Conservation (phyloP, 2,113 vertebrate species). For the Tapirus terrestris region DNA sequence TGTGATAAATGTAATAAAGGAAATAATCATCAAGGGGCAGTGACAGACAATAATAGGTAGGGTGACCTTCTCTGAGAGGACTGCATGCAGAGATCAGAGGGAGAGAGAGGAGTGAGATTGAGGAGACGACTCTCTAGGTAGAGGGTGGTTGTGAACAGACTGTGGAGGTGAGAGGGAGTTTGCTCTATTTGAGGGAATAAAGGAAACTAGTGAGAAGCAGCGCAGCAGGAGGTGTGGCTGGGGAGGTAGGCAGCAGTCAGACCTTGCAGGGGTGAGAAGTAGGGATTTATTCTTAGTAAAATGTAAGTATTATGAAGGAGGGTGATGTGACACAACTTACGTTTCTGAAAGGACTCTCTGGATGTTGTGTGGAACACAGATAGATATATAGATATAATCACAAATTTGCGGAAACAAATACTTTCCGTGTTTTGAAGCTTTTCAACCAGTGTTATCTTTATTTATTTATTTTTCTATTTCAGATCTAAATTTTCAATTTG, state of each 20-base stretch:
- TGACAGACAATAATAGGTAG: background rate
- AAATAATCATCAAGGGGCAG: background rate
- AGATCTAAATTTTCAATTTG: no score
- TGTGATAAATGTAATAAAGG: background rate
- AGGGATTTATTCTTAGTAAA: background rate
- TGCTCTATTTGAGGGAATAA: background rate
- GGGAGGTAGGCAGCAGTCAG: background rate
- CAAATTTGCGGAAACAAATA: background rate
- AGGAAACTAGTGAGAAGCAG: background rate
- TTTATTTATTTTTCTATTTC: no score
- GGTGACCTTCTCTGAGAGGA: background rate
- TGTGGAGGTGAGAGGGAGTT: background rate
- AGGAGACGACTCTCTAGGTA: background rate
- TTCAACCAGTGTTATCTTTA: background rate
- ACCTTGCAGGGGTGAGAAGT: accelerated
- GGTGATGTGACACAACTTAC: background rate
- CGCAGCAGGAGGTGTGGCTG: accelerated
- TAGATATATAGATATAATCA: accelerated
- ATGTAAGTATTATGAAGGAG: background rate
- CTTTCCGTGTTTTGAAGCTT: background rate
- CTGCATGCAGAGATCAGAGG: background rate
- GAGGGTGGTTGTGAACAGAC: background rate
- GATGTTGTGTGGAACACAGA: background rate
- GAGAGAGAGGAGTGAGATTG: background rate
- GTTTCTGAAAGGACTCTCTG: background rate